Conservation (phyloP, 2,797 vertebrate genomes). For the Otus scops region DNA sequence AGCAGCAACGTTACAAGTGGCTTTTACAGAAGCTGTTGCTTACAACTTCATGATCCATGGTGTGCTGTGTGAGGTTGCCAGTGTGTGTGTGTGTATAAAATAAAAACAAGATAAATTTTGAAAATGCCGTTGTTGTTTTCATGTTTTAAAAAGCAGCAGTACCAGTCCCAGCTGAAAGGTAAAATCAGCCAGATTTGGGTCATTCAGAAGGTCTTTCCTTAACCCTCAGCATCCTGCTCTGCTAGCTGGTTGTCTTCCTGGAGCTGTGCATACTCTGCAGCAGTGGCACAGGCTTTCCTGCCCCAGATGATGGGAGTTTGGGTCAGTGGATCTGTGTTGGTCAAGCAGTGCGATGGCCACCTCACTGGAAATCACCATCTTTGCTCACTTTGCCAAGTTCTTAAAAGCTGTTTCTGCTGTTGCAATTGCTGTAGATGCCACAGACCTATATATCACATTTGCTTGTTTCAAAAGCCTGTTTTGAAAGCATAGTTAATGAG, state of each 20-base stretch:
- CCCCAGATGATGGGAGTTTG: neutral
- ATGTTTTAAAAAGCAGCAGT: neutral
- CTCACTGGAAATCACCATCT: neutral
- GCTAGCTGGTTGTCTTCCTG: neutral
- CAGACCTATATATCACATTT: neutral
- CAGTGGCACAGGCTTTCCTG: neutral
- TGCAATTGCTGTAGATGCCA: neutral
- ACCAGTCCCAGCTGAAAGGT: neutral
- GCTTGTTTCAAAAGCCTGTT: neutral
- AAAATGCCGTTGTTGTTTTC: neutral
- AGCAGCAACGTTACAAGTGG: neutral
- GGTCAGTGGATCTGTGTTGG: neutral
- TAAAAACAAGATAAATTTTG: neutral
- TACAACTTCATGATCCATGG: neutral
- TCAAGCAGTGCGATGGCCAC: neutral
- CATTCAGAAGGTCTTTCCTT: neutral
- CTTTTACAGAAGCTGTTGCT: neutral
- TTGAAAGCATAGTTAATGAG: neutral
- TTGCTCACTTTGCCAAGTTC: neutral
- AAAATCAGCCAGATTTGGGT: neutral
- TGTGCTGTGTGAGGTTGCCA: neutral
- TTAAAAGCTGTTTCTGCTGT: neutral
- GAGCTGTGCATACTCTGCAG: fast-evolving
- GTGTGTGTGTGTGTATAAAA: neutral
- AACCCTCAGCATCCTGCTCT: neutral